phyloP scores from a whole-genome alignment of 2,888 invertebrate species.

The Cloeon dipterum region DNA sequence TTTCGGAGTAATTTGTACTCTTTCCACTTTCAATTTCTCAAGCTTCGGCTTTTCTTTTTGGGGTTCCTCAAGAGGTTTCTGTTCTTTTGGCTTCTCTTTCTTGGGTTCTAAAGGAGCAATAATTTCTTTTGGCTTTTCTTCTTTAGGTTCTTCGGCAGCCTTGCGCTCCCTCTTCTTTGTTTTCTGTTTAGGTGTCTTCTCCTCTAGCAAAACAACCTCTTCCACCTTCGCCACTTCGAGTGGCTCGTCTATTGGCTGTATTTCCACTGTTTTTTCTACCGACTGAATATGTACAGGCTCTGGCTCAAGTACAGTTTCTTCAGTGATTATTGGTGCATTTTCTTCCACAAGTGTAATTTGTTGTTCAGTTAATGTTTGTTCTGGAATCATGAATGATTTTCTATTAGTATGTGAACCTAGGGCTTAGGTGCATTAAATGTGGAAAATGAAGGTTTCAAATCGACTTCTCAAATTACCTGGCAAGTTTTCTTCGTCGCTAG shows the following conservation, averaged over 20 bases:
- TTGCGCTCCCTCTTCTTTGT: too few relatives aligned
- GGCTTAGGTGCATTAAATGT: too few relatives aligned
- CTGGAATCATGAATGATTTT: too few relatives aligned
- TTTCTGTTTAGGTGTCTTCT: too few relatives aligned
- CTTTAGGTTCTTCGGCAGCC: not conserved
- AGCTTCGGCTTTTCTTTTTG: constrained; percentile 3
- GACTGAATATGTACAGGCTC: not conserved
- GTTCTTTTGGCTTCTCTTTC: constrained; percentile 9
- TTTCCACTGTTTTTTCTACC: not conserved
- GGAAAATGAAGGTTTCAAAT: too few relatives aligned
- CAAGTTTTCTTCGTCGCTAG: too few relatives aligned
- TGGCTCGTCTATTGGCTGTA: constrained; percentile 2
- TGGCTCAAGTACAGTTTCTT: not conserved
- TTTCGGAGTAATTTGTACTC: constrained; percentile 9
- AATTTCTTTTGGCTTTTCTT: constrained; percentile 9
- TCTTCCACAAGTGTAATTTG: constrained; percentile 2
- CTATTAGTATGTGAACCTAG: too few relatives aligned
- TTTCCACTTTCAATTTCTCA: constrained; percentile 9
- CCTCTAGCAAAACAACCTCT: not conserved
- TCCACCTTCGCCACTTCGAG: constrained; percentile 1
- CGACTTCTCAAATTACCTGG: too few relatives aligned
- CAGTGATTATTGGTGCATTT: not conserved
- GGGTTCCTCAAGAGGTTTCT: constrained; percentile 5
- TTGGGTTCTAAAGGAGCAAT: constrained; percentile 13
- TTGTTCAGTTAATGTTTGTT: constrained; percentile 11